Conservation (phyloP, 2,797 vertebrate genomes). For the Luscinia luscinia region DNA sequence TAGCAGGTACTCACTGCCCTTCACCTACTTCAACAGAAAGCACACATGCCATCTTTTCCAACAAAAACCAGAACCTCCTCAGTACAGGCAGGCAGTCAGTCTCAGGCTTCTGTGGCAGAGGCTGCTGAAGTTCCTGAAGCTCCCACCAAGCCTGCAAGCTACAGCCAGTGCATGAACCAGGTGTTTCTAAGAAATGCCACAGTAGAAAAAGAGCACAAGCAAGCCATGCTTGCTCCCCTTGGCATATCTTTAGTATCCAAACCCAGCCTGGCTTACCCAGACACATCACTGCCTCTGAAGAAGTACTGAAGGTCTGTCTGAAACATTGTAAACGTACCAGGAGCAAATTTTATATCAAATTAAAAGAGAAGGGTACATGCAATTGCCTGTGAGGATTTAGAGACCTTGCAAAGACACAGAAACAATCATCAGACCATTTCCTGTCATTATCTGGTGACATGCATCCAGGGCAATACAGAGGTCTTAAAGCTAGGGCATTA, state of each 20-base stretch:
- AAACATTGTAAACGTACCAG: background rate
- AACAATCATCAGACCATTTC: background rate
- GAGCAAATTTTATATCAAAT: background rate
- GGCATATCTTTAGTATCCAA: background rate
- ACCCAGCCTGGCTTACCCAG: background rate
- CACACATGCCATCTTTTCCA: background rate
- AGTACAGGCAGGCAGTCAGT: background rate
- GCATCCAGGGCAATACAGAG: background rate
- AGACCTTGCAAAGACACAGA: background rate
- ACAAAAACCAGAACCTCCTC: background rate
- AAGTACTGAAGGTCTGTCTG: background rate
- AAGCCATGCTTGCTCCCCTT: background rate
- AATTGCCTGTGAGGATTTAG: background rate
- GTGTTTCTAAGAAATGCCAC: background rate
- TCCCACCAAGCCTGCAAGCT: background rate
- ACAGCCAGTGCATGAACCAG: rapidly evolving
- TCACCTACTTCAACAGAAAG: background rate
- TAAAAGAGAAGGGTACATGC: background rate
- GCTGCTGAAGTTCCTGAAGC: background rate
- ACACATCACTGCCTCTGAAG: background rate
- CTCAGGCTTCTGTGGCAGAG: background rate
- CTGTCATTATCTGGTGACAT: background rate
- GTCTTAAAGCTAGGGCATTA: background rate
- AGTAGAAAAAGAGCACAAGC: background rate
- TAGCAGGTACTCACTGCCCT: background rate